phyloP scores from a whole-genome alignment of 2,797 vertebrate genomes.

The Gymnoscopelus microlampas region DNA sequence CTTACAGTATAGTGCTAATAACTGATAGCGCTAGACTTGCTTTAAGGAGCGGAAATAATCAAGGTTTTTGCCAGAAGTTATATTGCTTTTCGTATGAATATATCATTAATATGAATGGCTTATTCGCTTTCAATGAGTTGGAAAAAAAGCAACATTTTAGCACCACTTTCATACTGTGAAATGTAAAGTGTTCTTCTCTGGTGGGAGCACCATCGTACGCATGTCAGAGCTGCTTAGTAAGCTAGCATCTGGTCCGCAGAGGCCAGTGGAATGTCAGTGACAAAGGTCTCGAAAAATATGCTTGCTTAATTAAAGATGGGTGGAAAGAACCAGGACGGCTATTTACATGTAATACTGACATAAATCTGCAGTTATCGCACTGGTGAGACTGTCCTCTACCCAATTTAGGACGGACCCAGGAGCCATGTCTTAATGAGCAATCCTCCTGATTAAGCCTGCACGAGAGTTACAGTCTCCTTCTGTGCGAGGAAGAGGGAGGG shows the following conservation, averaged over 20 bases:
- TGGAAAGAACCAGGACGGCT: conserved; percentile 67
- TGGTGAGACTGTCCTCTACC: conserved; percentile 68
- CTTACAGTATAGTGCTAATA: too few species aligned
- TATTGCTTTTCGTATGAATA: too few species aligned
- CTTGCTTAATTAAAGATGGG: conserved; percentile 79
- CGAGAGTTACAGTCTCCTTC: conserved; percentile 59
- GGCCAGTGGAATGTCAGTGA: conserved; percentile 54
- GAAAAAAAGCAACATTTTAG: too few species aligned
- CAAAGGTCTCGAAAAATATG: conserved; percentile 58
- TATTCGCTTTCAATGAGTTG: too few species aligned
- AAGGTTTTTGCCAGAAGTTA: too few species aligned
- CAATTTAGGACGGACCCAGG: conserved; percentile 73
- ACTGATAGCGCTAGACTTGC: too few species aligned
- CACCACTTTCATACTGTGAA: too few species aligned
- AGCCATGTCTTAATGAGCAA: conserved; percentile 81
- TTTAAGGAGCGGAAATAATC: too few species aligned
- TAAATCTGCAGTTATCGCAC: conserved; percentile 82
- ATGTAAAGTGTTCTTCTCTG: conserved; percentile 17
- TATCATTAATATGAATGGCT: too few species aligned
- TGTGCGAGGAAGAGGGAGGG: conserved; percentile 15
- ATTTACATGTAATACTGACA: conserved; percentile 78
- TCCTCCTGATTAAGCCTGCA: conserved; percentile 75
- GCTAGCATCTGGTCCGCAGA: conserved; percentile 52
- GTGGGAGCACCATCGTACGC: conserved; percentile 38
- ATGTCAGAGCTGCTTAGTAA: conserved; percentile 60